A percentile compares a stretch with the other conserved stretches of the same genome.
These are phyloP conservation scores for Heterohyrax brucei DNA, from an alignment of 2,797 vertebrate species.

Conservation along the genomic window DNA sequence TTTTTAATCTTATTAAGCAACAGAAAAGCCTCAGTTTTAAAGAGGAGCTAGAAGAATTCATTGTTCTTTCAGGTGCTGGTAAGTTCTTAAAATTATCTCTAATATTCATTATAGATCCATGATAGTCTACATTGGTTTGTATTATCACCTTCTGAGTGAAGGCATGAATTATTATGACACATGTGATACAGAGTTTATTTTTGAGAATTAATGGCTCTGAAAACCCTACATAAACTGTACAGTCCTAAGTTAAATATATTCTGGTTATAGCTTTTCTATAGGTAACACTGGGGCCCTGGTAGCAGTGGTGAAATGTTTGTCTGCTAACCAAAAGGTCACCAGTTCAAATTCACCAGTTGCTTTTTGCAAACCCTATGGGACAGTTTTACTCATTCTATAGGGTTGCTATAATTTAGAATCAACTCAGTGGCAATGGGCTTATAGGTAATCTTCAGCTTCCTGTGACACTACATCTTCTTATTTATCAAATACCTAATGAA, in stretches of 20 bases:
- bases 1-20: not conserved
- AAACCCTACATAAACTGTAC: not conserved
- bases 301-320: too few relatives aligned
- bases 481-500: not conserved
- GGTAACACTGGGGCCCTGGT: too few relatives aligned
- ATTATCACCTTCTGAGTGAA: not conserved
- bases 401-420: too few relatives aligned
- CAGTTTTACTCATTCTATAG: too few relatives aligned
- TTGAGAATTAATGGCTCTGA: not conserved
- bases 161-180: not conserved
- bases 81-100: constrained; percentile 27
- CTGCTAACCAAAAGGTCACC: too few relatives aligned
- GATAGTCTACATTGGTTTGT: not conserved
- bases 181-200: not conserved
- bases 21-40: not conserved
- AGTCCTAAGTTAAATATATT: not conserved
- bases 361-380: too few relatives aligned
- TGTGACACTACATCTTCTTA: not conserved
- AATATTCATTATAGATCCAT: constrained; percentile 7
- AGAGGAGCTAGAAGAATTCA: not conserved
- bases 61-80: not conserved
- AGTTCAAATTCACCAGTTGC: too few relatives aligned
- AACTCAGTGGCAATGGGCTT: too few relatives aligned
- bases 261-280: not conserved
- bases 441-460: not conserved